phyloP scores from a whole-genome alignment of 2,888 invertebrate genomes.

The Paralinhomoeus sp. region DNA sequence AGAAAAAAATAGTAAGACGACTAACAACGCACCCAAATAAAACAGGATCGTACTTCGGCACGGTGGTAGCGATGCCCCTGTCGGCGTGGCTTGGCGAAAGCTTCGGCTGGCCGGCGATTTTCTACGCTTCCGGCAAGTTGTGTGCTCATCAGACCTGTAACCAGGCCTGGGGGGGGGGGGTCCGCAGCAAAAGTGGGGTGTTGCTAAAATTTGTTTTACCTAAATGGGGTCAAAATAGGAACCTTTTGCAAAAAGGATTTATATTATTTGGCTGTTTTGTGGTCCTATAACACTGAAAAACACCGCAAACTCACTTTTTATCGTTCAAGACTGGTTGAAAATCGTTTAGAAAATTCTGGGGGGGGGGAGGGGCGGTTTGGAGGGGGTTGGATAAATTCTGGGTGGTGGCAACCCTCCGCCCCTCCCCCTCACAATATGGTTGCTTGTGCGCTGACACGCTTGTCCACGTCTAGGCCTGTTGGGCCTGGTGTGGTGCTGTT shows the following conservation, averaged over 20 bases:
- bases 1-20: too few species aligned
- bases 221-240: not conserved
- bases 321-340: too few species aligned
- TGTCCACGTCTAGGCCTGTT: conserved; percentile 9
- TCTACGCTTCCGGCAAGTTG: too few species aligned
- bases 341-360: too few species aligned
- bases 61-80: conserved; percentile 16
- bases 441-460: not conserved
- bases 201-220: not conserved
- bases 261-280: not conserved
- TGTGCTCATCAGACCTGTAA: too few species aligned
- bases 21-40: too few species aligned
- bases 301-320: too few species aligned
- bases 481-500: conserved; percentile 13
- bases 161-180: too few species aligned
- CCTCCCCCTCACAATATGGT: not conserved
- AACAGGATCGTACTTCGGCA: conserved; percentile 20
- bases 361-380: too few species aligned
- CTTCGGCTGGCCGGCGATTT: conserved; percentile 38
- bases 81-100: conserved; percentile 13
- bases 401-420: too few species aligned
- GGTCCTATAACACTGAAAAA: too few species aligned
- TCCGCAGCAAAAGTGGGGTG: not conserved
- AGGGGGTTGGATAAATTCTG: not conserved
- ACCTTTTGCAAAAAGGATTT: not conserved